A percentile compares a stretch with the other conserved stretches of the same genome.
Conservation (phyloP, 2,797 vertebrate species). For the Pogonophryne albipinna region DNA sequence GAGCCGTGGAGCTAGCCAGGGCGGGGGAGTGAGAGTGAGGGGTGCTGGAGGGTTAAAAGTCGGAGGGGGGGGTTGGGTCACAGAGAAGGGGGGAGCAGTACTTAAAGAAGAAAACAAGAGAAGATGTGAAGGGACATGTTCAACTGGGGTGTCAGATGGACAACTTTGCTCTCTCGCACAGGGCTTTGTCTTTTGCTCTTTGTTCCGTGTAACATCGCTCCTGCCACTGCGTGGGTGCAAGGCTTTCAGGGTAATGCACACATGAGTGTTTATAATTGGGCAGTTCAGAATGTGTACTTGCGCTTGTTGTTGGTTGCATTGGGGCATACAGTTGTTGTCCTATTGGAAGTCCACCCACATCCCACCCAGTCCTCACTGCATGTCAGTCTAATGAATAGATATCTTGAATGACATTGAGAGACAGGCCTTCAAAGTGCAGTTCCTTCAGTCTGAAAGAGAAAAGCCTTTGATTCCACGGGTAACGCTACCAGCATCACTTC, state of each 20-base stretch:
- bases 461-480: constrained; percentile 41
- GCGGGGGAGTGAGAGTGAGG: constrained; percentile 26
- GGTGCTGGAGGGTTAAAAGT: constrained; percentile 62
- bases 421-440: constrained; percentile 50
- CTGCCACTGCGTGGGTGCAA: constrained; percentile 49
- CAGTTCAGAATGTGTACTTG: constrained; percentile 42
- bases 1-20: constrained; percentile 15
- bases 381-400: constrained; percentile 53
- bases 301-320: constrained; percentile 37
- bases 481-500: constrained; percentile 34
- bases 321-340: constrained; percentile 52
- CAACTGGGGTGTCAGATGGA: constrained; percentile 55
- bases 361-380: constrained; percentile 40
- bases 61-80: constrained; percentile 28
- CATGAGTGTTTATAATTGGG: constrained; percentile 48
- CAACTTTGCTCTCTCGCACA: constrained; percentile 33
- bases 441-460: constrained; percentile 37
- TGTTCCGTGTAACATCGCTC: constrained; percentile 60
- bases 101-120: constrained; percentile 46
- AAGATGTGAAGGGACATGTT: constrained; percentile 48
- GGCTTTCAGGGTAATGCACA: constrained; percentile 46
- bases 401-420: constrained; percentile 54
- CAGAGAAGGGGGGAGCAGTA: constrained; percentile 23
- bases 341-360: constrained; percentile 65
- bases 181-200: constrained; percentile 63